Base-by-base conservation (phyloP, 2,797 vertebrate species). In the Myioborus melanocephalus region DNA sequence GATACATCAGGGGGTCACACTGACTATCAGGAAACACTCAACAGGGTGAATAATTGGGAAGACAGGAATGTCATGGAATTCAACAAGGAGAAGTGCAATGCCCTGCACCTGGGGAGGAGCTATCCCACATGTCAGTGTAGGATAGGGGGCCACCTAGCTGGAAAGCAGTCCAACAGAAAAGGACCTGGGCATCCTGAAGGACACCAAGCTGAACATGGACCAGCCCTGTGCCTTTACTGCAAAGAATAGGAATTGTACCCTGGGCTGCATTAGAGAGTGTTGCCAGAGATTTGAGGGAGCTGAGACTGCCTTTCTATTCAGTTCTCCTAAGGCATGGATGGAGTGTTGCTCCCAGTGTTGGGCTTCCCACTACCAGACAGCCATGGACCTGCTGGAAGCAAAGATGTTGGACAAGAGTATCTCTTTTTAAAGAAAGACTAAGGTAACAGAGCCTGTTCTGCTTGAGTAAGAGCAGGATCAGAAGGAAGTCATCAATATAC, bases 201-300 rank as follows among this genome's bases (percentile, higher is more conserved):
- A 47, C 22, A 8, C 5, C 3, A 28, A 9, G 3, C 18, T 32
- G 28, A 64, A 53, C 4, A 28, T 4, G 2, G 44, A 3, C 9
- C 17, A 41, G 23, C 4, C 56, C 7, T 11, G 5, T 37, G 10
- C 5, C 18, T 39, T 70, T 61, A 24, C 15, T 79, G 21, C 8
- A 32, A 66, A 37, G 39, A 57, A 46, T 5, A 27, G 1, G 3
- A 63, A 32, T 32, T 28, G 12, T 20, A 59, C 17, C 47, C 8
- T 46, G 23, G 8, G 20, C 7, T 44, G 17, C 8, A 12, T 26
- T 30, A 66, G 8, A 5, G 14, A 65, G 2, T 0, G 0, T 11
- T 61, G 32, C 6, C 27, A 30, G 20, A 4, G 26, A 16, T 28
- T 30, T 27, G 49, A 66, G 17, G 6, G 9, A 66, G 19, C 6